Conservation (phyloP, 2,797 vertebrate species). For the Odontamblyopus rebecca region DNA sequence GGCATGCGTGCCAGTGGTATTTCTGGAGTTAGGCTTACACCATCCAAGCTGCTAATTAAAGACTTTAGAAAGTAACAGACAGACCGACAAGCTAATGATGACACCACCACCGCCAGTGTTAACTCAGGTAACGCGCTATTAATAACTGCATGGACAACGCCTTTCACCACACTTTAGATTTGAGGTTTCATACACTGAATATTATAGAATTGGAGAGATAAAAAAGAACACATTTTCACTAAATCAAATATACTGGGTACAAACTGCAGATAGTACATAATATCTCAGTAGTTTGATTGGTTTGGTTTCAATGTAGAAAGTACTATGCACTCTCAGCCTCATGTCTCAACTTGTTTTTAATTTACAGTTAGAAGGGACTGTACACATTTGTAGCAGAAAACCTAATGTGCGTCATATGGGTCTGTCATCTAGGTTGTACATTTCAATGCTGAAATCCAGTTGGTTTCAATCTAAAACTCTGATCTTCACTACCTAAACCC, state of each 20-base stretch:
- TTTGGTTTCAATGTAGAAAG: background rate
- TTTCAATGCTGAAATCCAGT: too few species aligned
- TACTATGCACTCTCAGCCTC: too few species aligned
- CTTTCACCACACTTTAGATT: background rate
- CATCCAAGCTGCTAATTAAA: conserved; percentile 45
- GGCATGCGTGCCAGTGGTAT: conserved; percentile 28
- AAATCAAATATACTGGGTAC: background rate
- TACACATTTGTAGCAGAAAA: background rate
- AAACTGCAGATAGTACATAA: background rate
- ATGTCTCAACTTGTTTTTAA: background rate
- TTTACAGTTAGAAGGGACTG: background rate
- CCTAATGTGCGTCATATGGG: too few species aligned
- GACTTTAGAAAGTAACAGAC: conserved; percentile 36
- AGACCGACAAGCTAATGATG: conserved; percentile 25
- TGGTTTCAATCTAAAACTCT: too few species aligned
- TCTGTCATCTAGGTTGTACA: background rate
- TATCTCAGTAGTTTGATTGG: background rate
- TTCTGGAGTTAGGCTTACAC: conserved; percentile 45
- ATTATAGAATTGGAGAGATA: background rate
- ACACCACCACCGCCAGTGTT: conserved; percentile 16
- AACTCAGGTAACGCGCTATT: conserved; percentile 28
- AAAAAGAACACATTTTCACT: background rate
- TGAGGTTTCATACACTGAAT: background rate
- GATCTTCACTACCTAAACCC: too few species aligned
- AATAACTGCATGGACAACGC: background rate